Percentiles rank a stretch among this genome's conserved stretches.
Evolutionary conservation across 2,888 invertebrate genomes (phyloP).

Genomic region (Tetranychus truncatus): DNA sequence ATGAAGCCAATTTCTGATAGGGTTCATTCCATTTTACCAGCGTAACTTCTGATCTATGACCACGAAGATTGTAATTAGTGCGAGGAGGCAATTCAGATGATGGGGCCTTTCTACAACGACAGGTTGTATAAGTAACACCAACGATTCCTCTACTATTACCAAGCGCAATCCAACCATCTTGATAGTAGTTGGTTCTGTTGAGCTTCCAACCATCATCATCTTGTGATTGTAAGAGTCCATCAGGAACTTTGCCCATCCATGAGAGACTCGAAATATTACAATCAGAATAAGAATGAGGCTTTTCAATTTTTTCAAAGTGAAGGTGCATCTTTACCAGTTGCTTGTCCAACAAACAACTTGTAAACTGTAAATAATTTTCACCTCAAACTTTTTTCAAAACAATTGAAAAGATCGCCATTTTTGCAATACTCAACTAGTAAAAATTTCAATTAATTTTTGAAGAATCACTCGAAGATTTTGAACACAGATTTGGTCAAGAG

Average conservation of each 20-base stretch:
- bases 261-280: conserved; percentile 81
- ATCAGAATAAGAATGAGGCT: conserved; percentile 53
- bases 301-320: conserved; percentile 67
- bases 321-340: conserved; percentile 54
- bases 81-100: conserved; percentile 48
- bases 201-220: conserved; percentile 89
- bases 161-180: conserved; percentile 86
- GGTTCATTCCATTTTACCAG: conserved; percentile 96
- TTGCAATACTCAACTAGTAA: too few relatives aligned
- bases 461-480: too few relatives aligned
- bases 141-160: conserved; percentile 85
- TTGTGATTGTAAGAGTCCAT: conserved; percentile 50
- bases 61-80: conserved; percentile 89
- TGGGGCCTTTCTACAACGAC: conserved; percentile 48
- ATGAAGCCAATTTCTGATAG: conserved; percentile 89
- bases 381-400: not conserved
- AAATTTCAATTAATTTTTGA: too few relatives aligned
- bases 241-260: conserved; percentile 97
- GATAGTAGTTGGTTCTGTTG: conserved; percentile 53
- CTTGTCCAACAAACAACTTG: not conserved
- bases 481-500: too few relatives aligned
- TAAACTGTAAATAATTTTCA: not conserved
- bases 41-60: conserved; percentile 83
- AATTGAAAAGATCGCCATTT: not conserved
- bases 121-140: conserved; percentile 87